Evolutionary conservation across 2,113 vertebrate species (phyloP).

Genomic region (Microtus pennsylvanicus): DNA sequence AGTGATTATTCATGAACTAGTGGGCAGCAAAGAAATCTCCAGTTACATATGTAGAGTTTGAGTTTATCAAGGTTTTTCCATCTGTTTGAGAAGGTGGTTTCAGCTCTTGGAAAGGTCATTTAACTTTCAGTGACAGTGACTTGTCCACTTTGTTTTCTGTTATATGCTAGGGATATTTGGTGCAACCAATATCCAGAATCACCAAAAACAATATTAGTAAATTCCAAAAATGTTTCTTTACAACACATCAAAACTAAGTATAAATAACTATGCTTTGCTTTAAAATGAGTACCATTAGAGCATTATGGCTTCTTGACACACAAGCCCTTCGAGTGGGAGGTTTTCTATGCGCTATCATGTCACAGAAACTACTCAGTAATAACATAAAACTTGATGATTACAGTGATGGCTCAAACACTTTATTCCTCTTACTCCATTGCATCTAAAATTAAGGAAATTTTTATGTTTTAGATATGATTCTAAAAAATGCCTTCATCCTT

Average conservation of each 20-base stretch:
- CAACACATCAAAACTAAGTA: neutral
- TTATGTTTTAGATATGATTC: neutral
- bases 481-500: neutral
- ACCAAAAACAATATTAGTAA: neutral
- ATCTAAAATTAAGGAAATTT: neutral
- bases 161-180: neutral
- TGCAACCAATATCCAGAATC: neutral
- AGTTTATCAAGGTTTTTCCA: neutral
- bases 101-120: neutral
- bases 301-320: neutral
- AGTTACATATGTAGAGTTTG: neutral
- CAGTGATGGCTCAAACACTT: neutral
- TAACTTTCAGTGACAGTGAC: neutral
- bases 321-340: neutral
- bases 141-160: neutral
- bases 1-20: too few relatives aligned
- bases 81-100: neutral
- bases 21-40: too few relatives aligned
- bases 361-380: neutral
- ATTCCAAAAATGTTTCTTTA: neutral
- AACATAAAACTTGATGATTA: neutral
- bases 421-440: neutral
- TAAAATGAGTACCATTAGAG: neutral
- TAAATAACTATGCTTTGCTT: neutral
- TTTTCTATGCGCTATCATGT: rapidly evolving